Conservation (phyloP, 2,797 vertebrate species). For the Sylvilagus floridanus region DNA sequence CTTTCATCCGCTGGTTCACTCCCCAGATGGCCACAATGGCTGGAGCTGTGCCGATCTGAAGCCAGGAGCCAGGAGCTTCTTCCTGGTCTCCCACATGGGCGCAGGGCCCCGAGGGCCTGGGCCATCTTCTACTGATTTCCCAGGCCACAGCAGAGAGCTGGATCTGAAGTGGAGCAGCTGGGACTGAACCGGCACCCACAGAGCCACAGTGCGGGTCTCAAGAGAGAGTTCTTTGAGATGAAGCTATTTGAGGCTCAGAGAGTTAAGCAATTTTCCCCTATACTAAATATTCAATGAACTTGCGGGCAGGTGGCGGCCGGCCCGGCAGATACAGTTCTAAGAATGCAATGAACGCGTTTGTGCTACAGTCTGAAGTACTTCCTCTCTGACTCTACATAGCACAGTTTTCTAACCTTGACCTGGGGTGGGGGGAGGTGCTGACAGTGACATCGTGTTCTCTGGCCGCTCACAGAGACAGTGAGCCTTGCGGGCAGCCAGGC, state of each 20-base stretch:
- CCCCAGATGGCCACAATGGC: too few relatives aligned
- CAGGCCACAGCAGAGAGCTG: too few relatives aligned
- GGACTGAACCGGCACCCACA: too few relatives aligned
- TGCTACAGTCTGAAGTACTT: neutral
- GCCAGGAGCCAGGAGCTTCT: too few relatives aligned
- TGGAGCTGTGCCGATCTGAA: too few relatives aligned
- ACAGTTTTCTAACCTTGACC: neutral
- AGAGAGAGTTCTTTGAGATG: neutral
- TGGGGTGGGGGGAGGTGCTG: neutral
- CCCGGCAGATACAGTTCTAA: too few relatives aligned
- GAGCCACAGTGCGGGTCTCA: too few relatives aligned
- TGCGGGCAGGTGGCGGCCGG: neutral
- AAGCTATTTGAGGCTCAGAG: neutral
- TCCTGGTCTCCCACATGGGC: too few relatives aligned
- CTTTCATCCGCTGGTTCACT: too few relatives aligned
- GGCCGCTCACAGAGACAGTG: neutral
- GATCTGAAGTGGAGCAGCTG: too few relatives aligned
- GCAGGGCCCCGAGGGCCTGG: too few relatives aligned
- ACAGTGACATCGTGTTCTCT: neutral
- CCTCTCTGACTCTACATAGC: neutral
- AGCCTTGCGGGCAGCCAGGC: neutral
- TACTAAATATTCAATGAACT: neutral
- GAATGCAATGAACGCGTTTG: neutral
- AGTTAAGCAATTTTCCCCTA: neutral
- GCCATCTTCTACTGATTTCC: too few relatives aligned